These are phyloP conservation scores for Spongilla lacustris DNA, from an alignment of 37 sponge, comb jelly and placozoan species.

Conservation along the genomic window DNA sequence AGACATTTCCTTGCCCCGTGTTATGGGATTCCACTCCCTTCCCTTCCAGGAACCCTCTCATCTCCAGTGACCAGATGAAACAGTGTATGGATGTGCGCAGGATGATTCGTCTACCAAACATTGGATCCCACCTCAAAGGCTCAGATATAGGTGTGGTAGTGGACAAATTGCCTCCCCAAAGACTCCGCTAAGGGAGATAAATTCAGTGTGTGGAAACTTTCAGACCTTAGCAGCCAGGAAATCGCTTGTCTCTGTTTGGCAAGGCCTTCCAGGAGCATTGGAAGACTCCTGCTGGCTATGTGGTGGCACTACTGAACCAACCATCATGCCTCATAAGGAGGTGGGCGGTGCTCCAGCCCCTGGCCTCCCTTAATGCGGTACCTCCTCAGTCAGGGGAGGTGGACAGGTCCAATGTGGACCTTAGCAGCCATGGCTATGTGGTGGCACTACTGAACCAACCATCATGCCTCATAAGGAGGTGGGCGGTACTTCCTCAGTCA, in stretches of 20 bases:
- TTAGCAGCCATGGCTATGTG: too few species aligned
- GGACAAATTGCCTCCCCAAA: constrained; percentile 77
- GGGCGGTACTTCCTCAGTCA: too few species aligned
- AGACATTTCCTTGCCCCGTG: too few species aligned
- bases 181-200: constrained; percentile 65
- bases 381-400: too few species aligned
- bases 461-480: too few species aligned
- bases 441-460: too few species aligned
- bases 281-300: constrained; percentile 76
- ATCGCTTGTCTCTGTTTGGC: constrained; percentile 75
- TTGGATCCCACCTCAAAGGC: constrained; percentile 41
- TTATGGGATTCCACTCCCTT: not conserved
- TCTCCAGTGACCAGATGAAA: constrained; percentile 62
- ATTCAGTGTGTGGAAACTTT: constrained; percentile 75
- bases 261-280: constrained; percentile 79
- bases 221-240: constrained; percentile 73
- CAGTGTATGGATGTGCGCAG: constrained; percentile 70
- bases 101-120: constrained; percentile 44
- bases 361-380: not conserved
- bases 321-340: constrained; percentile 62
- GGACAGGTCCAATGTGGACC: too few species aligned
- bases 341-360: constrained; percentile 6
- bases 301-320: constrained; percentile 82
- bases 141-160: constrained; percentile 79
- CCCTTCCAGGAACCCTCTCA: constrained; percentile 62